These are phyloP conservation scores for Aricia agestis DNA, from an alignment of 1,140 invertebrate genomes.

Conservation along the genomic window DNA sequence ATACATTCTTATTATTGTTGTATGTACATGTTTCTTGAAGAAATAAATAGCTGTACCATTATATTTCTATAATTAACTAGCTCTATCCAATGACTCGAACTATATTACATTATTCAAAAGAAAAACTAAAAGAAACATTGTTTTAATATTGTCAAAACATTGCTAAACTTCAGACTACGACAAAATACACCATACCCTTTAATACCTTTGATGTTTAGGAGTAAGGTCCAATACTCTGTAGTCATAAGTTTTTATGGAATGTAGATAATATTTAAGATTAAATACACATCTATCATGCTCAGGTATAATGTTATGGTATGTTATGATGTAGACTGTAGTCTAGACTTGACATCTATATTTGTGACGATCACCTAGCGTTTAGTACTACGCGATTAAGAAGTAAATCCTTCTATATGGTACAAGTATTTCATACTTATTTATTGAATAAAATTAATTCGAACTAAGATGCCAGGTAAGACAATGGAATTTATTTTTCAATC, in stretches of 20 bases:
- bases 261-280: neutral
- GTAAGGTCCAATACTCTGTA: no score
- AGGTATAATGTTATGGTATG: neutral
- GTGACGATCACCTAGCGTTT: constrained; percentile 1
- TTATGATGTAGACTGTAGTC: neutral
- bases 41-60: constrained; percentile 68
- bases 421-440: constrained; percentile 12
- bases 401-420: constrained; percentile 21
- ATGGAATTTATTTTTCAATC: constrained; percentile 15
- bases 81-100: constrained; percentile 46
- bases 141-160: neutral
- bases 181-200: neutral
- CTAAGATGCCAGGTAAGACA: neutral
- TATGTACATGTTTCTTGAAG: constrained; percentile 61
- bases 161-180: neutral
- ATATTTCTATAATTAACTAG: constrained; percentile 53
- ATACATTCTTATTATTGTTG: constrained; percentile 44
- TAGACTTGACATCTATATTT: constrained; percentile 13
- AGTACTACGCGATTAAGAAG: neutral
- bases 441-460: neutral
- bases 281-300: neutral
- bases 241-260: no score
- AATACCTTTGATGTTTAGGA: no score
- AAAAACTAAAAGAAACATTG: neutral
- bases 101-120: neutral